These are phyloP conservation scores for Oscheius sp. DNA, from an alignment of 2,888 invertebrate genomes.

Conservation along the genomic window DNA sequence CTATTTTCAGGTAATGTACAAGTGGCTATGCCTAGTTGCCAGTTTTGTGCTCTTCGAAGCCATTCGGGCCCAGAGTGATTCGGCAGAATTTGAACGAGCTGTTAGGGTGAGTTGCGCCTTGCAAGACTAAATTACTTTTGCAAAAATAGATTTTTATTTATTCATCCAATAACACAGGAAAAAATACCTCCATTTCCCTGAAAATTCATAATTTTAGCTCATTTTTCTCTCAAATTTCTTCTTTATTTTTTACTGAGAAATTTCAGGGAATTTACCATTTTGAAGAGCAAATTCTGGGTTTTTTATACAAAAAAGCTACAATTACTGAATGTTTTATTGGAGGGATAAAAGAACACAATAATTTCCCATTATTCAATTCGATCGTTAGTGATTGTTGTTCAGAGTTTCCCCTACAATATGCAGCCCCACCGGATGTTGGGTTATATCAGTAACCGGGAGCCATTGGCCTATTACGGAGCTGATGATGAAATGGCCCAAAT, in stretches of 20 bases:
- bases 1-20: slow-evolving; percentile 34
- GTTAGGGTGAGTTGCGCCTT: slow-evolving; percentile 24
- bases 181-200: too few relatives aligned
- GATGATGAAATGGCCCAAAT: slow-evolving; percentile 53
- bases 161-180: too few relatives aligned
- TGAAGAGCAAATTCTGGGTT: too few relatives aligned
- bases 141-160: too few relatives aligned
- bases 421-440: slow-evolving; percentile 60
- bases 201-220: too few relatives aligned
- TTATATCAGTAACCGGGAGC: slow-evolving; percentile 46
- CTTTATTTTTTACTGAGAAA: too few relatives aligned
- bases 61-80: slow-evolving; percentile 2
- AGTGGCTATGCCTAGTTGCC: slow-evolving; percentile 33
- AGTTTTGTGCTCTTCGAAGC: slow-evolving; percentile 14
- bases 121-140: too few relatives aligned
- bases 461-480: slow-evolving; percentile 53
- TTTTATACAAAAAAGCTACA: too few relatives aligned
- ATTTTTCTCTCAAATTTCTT: too few relatives aligned
- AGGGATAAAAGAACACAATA: not conserved
- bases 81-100: slow-evolving; percentile 28
- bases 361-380: too few relatives aligned
- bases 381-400: slow-evolving; percentile 28
- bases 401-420: slow-evolving; percentile 66
- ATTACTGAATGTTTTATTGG: too few relatives aligned
- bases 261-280: too few relatives aligned